Percentiles rank a stretch among this genome's conserved stretches.
Conservation (phyloP, 2,113 vertebrate genomes). For the Triplophysa dalaica region DNA sequence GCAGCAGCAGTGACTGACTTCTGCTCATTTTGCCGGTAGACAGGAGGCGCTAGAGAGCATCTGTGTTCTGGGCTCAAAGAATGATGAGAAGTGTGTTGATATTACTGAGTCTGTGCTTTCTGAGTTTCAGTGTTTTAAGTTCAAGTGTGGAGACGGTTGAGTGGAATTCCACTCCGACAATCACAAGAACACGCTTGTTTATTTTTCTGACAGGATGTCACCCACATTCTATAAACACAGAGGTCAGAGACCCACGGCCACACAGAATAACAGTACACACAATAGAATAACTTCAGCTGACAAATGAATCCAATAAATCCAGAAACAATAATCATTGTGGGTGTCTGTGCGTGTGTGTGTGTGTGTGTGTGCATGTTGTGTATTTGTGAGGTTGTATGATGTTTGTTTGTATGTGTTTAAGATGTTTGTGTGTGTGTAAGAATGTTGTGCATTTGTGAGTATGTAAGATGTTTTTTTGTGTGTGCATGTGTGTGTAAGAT, state of each 20-base stretch:
- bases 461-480: too few relatives aligned
- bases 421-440: neutral
- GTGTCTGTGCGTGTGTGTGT: too few relatives aligned
- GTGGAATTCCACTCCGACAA: too few relatives aligned
- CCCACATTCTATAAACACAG: neutral
- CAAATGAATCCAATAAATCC: neutral
- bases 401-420: neutral
- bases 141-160: neutral
- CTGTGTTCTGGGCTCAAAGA: slow-evolving; percentile 26
- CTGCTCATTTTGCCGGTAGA: slow-evolving; percentile 63
- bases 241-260: slow-evolving; percentile 9
- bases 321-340: slow-evolving; percentile 14
- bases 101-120: neutral
- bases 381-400: neutral
- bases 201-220: neutral
- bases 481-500: too few relatives aligned
- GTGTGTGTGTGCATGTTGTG: neutral
- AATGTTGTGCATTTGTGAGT: neutral
- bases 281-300: neutral
- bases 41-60: slow-evolving; percentile 48
- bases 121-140: neutral
- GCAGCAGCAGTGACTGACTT: slow-evolving; percentile 53
- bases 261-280: neutral
- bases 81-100: too few relatives aligned
- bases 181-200: slow-evolving; percentile 21